Percentiles rank a stretch among this genome's conserved stretches.
Evolutionary conservation across 1,140 invertebrate genomes (phyloP).

Genomic region (Eurosta solidaginis): DNA sequence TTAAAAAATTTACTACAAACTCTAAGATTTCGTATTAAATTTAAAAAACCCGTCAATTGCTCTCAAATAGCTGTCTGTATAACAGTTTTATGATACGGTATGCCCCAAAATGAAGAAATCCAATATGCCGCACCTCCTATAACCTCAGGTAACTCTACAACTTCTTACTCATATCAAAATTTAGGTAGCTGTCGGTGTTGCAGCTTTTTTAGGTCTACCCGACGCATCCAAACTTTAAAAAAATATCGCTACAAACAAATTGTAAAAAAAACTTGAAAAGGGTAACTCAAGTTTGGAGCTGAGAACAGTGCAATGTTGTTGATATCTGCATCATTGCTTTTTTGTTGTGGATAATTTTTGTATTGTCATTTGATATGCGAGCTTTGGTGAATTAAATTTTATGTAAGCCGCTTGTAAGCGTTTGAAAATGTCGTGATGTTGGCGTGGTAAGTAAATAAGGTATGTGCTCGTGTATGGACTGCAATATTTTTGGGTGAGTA

Average conservation of each 20-base stretch:
- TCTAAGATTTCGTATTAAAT: not conserved
- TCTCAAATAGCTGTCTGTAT: not conserved
- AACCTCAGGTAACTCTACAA: not conserved
- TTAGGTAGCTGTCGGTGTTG: not conserved
- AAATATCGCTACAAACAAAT: not conserved
- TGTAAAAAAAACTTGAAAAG: not conserved
- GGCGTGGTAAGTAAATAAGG: not conserved
- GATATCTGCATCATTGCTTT: not conserved
- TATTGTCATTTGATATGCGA: slow-evolving; percentile 6
- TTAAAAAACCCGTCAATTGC: not conserved
- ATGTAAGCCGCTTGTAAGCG: slow-evolving; percentile 15
- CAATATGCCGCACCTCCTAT: not conserved
- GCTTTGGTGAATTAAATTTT: not conserved
- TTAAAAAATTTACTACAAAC: not conserved
- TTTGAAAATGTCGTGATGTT: slow-evolving; percentile 11
- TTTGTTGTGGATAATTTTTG: not conserved
- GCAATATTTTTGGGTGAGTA: not conserved
- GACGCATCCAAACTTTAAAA: not conserved
- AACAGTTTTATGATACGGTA: not conserved
- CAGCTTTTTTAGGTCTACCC: not conserved
- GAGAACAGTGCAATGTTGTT: not conserved
- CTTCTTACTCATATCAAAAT: not conserved
- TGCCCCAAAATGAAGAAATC: not conserved
- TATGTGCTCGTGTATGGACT: not conserved
- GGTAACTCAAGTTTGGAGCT: not conserved